Evolutionary conservation across 2,888 invertebrate genomes (phyloP).

Genomic region (Actias luna): DNA sequence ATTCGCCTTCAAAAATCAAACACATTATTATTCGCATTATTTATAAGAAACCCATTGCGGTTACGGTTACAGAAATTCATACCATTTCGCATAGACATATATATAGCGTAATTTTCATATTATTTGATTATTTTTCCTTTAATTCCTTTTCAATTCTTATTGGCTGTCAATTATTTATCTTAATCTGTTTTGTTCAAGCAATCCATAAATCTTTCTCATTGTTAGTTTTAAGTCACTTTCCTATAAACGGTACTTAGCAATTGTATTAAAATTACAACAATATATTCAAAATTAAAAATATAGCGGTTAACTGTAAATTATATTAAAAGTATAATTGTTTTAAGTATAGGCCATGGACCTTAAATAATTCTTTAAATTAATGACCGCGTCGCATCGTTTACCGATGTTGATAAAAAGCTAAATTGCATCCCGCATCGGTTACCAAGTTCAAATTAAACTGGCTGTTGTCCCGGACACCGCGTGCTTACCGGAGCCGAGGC

Average conservation of each 20-base stretch:
- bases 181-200: background rate
- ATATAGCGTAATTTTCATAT: background rate
- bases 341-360: slow-evolving; percentile 54
- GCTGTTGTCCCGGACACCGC: slow-evolving; percentile 38
- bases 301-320: background rate
- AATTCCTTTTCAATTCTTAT: background rate
- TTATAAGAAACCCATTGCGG: no score
- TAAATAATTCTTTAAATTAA: slow-evolving; percentile 50
- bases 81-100: no score
- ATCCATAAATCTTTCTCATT: background rate
- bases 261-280: background rate
- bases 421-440: slow-evolving; percentile 60
- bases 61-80: no score
- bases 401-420: slow-evolving; percentile 60
- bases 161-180: background rate
- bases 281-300: background rate
- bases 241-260: background rate
- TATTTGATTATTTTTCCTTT: background rate
- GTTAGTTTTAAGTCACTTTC: background rate
- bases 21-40: no score
- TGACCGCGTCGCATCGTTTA: slow-evolving; percentile 42
- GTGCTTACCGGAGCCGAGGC: slow-evolving; percentile 28
- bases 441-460: slow-evolving; percentile 68
- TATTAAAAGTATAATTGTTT: slow-evolving; percentile 26
- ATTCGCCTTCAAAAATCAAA: no score